Evolutionary conservation across 2,797 vertebrate genomes (phyloP), one percentile per base, ranked within the genome.

Genomic region (Aeoliscus strigatus): DNA sequence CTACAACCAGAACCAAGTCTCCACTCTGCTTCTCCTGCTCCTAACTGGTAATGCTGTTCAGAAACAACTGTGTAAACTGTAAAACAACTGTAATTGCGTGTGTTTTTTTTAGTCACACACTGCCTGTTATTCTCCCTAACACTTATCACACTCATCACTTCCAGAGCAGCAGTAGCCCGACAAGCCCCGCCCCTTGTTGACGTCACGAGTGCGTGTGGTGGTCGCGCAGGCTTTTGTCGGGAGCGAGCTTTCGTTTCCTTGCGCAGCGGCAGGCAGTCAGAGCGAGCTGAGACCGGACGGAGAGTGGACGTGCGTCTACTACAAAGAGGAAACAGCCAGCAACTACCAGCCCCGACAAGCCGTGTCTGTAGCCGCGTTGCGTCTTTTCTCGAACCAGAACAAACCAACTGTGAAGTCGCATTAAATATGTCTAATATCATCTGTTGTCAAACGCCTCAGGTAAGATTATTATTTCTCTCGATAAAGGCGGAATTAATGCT

Each of bases 351-450:
- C 45, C n/a, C 23, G 10, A 6, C 39, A 14, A 61, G 43, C 57
- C 29, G 75, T 50, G 66, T 39, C 37, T 51, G 57, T 30, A 53
- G 74, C 45, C 51, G 68, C 56, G 55, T 63, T 46, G 81, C 74
- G 66, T 69, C 46, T 71, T 53, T 55, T 24, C 62, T 59, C 27
- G 27, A 21, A 39, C 29, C 50, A 34, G 32, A 77, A 79, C 56
- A 68, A 52, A 70, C 80, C 53, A 64, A 71, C 85, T 83, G 65
- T 83, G 72, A 80, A 77, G 85, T 87, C 26, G 57, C 82, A 55
- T 72, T 86, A 89, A 90, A 89, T 89, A 91, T 91, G 89, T 86
- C 84, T 86, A 75, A 81, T 52, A 86, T 84, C 77, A 63, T 83
- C 76, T 77, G 71, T 66, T 75, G 75, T 80, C 73, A 82, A 81